phyloP scores from a whole-genome alignment of 1,140 invertebrate species.

The Caerostris darwini region DNA sequence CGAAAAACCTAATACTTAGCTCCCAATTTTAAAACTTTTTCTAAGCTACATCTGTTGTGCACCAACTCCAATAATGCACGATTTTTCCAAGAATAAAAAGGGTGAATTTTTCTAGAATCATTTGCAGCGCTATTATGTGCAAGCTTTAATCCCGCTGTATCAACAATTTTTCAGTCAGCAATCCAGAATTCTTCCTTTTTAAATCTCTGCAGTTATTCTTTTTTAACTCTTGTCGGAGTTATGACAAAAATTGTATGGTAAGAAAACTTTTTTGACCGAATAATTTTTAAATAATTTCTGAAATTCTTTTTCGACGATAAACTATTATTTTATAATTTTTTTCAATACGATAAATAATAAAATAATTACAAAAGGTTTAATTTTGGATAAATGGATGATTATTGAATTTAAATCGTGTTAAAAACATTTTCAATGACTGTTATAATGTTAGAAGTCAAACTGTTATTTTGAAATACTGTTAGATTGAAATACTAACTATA shows the following conservation, averaged over 20 bases:
- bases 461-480: too few species aligned
- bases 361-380: too few species aligned
- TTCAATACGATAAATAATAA: too few species aligned
- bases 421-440: too few species aligned
- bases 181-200: background rate
- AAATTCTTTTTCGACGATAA: background rate
- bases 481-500: too few species aligned
- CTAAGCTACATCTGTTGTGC: background rate
- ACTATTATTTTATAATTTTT: too few species aligned
- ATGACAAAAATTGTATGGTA: background rate
- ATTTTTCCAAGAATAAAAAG: background rate
- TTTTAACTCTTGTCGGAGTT: background rate
- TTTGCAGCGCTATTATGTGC: background rate
- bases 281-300: background rate
- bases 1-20: background rate
- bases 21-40: background rate
- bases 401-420: too few species aligned
- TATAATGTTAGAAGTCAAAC: too few species aligned
- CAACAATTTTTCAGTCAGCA: conserved; percentile 29
- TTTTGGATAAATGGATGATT: too few species aligned
- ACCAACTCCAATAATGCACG: background rate
- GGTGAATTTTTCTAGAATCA: background rate
- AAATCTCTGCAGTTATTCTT: background rate
- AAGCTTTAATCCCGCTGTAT: background rate
- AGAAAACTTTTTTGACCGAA: background rate